Percentiles rank a stretch among this genome's conserved stretches.
phyloP scores from a whole-genome alignment of 2,888 invertebrate species.

The Vanessa cardui region DNA sequence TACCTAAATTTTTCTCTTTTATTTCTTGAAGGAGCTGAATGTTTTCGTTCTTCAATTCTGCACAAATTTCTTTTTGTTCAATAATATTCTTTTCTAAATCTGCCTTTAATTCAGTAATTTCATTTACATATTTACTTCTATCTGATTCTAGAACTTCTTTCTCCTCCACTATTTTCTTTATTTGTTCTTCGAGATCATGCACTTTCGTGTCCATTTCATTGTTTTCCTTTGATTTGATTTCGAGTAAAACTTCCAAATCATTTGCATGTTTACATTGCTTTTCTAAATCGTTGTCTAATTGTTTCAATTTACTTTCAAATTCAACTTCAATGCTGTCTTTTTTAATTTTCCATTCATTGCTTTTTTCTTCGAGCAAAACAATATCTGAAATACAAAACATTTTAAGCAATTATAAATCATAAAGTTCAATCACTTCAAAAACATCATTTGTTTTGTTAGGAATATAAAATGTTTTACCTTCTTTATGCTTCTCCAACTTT shows the following conservation, averaged over 20 bases:
- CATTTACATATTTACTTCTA: slow-evolving; percentile 32
- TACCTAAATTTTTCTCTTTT: slow-evolving; percentile 57
- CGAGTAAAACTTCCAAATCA: slow-evolving; percentile 38
- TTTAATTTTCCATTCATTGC: slow-evolving; percentile 49
- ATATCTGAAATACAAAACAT: slow-evolving; percentile 48
- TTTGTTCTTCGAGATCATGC: slow-evolving; percentile 23
- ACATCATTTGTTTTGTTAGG: neutral
- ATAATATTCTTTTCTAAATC: slow-evolving; percentile 52
- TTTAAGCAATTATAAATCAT: slow-evolving; percentile 2
- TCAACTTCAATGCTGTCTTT: slow-evolving; percentile 43
- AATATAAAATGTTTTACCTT: slow-evolving; percentile 45
- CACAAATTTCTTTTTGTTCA: slow-evolving; percentile 43
- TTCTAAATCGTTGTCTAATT: slow-evolving; percentile 48
- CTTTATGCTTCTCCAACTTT: slow-evolving; percentile 42
- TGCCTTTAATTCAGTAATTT: slow-evolving; percentile 39
- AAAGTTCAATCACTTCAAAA: slow-evolving; percentile 8
- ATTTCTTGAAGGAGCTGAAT: slow-evolving; percentile 41
- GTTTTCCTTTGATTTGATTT: slow-evolving; percentile 35
- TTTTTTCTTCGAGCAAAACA: slow-evolving; percentile 45
- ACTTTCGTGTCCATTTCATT: slow-evolving; percentile 26
- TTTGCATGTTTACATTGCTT: slow-evolving; percentile 44
- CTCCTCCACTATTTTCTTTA: slow-evolving; percentile 31
- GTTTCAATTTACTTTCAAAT: slow-evolving; percentile 45
- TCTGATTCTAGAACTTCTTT: slow-evolving; percentile 28
- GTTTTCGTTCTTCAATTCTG: slow-evolving; percentile 42